These are phyloP conservation scores for Gymnocypris eckloni DNA, from an alignment of 2,797 vertebrate species.

Conservation along the genomic window DNA sequence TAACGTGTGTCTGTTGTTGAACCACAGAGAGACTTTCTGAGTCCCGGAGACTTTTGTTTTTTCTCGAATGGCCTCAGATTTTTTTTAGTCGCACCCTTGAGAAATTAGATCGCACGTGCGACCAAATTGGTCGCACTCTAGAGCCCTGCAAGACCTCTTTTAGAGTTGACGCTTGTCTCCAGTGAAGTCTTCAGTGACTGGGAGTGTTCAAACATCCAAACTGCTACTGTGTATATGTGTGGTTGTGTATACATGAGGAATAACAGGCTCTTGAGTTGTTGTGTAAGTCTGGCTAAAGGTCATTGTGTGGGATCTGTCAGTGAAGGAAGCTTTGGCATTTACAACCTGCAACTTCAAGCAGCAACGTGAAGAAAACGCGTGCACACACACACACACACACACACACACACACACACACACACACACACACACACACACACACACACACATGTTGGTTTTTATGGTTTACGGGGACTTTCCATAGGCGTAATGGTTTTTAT, in stretches of 20 bases:
- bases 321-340: slow-evolving; percentile 54
- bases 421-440: too few relatives aligned
- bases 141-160: too few relatives aligned
- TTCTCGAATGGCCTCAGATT: too few relatives aligned
- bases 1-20: too few relatives aligned
- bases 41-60: too few relatives aligned
- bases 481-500: too few relatives aligned
- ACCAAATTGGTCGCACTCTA: too few relatives aligned
- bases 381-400: slow-evolving; percentile 4
- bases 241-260: slow-evolving; percentile 36
- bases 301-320: slow-evolving; percentile 40
- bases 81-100: too few relatives aligned
- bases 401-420: neutral
- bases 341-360: slow-evolving; percentile 38
- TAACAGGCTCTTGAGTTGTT: slow-evolving; percentile 41
- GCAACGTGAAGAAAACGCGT: neutral
- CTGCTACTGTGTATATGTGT: slow-evolving; percentile 24
- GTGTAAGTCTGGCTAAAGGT: slow-evolving; percentile 46
- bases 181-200: slow-evolving; percentile 43
- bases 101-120: too few relatives aligned
- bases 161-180: neutral
- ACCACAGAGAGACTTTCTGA: too few relatives aligned
- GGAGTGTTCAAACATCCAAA: slow-evolving; percentile 50
- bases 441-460: too few relatives aligned
- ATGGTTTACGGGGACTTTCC: too few relatives aligned